phyloP scores from a whole-genome alignment of 2,888 invertebrate genomes.

The Euproctis similis region DNA sequence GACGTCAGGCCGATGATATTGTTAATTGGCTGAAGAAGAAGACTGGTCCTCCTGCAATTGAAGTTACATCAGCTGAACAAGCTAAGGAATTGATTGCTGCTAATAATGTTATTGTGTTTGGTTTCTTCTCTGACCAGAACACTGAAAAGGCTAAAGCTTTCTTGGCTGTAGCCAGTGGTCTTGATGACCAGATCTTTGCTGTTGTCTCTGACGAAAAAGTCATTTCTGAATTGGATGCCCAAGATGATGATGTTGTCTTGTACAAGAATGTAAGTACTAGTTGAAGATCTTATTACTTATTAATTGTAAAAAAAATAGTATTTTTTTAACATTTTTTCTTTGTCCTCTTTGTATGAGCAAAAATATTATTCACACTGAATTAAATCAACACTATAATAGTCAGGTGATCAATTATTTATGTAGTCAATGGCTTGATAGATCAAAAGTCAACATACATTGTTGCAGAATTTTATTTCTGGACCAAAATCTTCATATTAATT shows the following conservation, averaged over 20 bases:
- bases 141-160: slow-evolving; percentile 89
- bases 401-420: no score
- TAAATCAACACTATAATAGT: no score
- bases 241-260: slow-evolving; percentile 86
- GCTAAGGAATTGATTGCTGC: slow-evolving; percentile 88
- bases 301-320: no score
- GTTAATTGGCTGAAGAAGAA: slow-evolving; percentile 96
- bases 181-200: slow-evolving; percentile 94
- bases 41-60: slow-evolving; percentile 95
- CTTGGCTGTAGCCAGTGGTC: slow-evolving; percentile 83
- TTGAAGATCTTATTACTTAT: no score
- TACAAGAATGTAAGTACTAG: slow-evolving; percentile 88
- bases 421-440: no score
- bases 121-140: slow-evolving; percentile 90
- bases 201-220: slow-evolving; percentile 87
- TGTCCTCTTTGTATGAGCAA: neutral
- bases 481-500: no score
- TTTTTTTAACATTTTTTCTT: neutral
- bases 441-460: no score
- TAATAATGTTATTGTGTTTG: slow-evolving; percentile 88
- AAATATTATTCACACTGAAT: neutral
- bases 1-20: slow-evolving; percentile 94
- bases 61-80: slow-evolving; percentile 84
- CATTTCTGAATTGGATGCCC: slow-evolving; percentile 85
- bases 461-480: no score